phyloP scores from a whole-genome alignment of 2,113 vertebrate genomes.

The Cyprinodon brontotheroides region DNA sequence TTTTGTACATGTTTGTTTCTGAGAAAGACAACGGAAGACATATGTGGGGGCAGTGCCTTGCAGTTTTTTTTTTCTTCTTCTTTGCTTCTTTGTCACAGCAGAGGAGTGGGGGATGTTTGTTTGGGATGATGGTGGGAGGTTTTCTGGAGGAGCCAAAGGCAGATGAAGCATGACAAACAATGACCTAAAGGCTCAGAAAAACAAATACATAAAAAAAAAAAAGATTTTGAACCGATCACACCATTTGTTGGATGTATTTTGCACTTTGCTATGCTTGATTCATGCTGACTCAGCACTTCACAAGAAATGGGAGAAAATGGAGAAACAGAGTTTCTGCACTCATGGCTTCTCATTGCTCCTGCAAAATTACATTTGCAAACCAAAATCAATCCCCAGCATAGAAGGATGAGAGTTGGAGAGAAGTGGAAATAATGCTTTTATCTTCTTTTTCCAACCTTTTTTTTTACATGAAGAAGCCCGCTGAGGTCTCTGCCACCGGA shows the following conservation, averaged over 20 bases:
- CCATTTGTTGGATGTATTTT: neutral
- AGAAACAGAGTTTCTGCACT: neutral
- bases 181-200: neutral
- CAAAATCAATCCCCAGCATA: constrained; percentile 6
- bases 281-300: constrained; percentile 54
- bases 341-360: constrained; percentile 4
- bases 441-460: neutral
- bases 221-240: neutral
- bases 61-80: constrained; percentile 17
- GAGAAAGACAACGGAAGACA: constrained; percentile 3
- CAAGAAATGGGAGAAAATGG: neutral
- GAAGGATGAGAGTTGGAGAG: neutral
- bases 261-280: constrained; percentile 7
- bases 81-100: constrained; percentile 7
- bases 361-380: neutral
- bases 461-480: neutral
- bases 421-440: neutral
- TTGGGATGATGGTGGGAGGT: neutral
- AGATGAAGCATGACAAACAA: constrained; percentile 7
- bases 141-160: constrained; percentile 16
- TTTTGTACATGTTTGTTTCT: constrained; percentile 3
- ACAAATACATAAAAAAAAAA: constrained; percentile 18
- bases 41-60: constrained; percentile 36
- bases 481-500: constrained; percentile 15
- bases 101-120: neutral